Conservation (phyloP, 2,888 invertebrate species). For the Heteromurus nitidus region DNA sequence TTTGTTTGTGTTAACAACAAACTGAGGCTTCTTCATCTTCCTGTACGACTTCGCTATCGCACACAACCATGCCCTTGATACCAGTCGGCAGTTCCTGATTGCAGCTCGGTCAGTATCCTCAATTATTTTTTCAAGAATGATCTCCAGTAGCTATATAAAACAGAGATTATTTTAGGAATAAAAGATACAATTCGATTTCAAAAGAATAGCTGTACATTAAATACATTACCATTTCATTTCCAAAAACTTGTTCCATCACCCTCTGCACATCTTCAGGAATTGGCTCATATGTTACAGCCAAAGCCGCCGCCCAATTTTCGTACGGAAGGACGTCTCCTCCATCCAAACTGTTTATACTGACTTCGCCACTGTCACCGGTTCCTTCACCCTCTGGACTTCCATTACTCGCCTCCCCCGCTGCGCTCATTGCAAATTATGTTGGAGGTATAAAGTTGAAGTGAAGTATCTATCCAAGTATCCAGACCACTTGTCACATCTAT, state of each 20-base stretch:
- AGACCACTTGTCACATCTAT: background rate
- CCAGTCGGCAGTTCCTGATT: constrained; percentile 33
- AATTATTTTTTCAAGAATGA: constrained; percentile 44
- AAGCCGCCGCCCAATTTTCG: constrained; percentile 26
- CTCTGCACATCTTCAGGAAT: constrained; percentile 27
- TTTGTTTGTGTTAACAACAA: constrained; percentile 46
- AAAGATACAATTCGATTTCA: background rate
- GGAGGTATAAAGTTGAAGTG: too few species aligned
- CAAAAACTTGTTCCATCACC: constrained; percentile 29
- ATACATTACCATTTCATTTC: constrained; percentile 48
- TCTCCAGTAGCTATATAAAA: constrained; percentile 32
- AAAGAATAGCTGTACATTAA: background rate
- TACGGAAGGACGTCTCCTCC: constrained; percentile 32
- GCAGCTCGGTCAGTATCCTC: constrained; percentile 26
- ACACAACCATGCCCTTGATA: constrained; percentile 42
- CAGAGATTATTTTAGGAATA: too few species aligned
- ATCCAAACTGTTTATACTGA: background rate
- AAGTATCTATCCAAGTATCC: background rate
- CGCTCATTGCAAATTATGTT: too few species aligned
- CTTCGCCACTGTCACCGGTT: background rate
- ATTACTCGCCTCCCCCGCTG: background rate
- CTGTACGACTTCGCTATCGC: constrained; percentile 35
- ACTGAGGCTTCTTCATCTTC: constrained; percentile 47
- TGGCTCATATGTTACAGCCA: constrained; percentile 2
- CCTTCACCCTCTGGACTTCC: background rate